Percentiles rank a stretch among this genome's conserved stretches.
Conservation (phyloP, 2,888 invertebrate genomes). For the Eristalinus sepulchralis region DNA sequence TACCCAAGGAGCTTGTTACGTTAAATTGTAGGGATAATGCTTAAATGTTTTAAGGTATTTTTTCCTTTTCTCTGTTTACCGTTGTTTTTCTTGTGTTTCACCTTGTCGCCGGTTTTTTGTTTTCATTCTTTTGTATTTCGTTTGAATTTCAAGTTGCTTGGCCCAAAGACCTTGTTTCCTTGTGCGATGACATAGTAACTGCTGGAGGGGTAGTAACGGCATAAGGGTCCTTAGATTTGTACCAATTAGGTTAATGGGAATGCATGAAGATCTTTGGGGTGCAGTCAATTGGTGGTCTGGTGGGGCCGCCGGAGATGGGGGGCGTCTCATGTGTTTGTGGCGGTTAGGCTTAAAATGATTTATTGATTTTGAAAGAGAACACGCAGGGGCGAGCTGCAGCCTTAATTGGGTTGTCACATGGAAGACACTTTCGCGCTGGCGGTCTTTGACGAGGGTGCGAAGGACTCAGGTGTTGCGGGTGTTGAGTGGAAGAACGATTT, state of each 20-base stretch:
- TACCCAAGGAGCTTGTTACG: constrained; percentile 66
- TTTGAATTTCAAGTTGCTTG: constrained; percentile 62
- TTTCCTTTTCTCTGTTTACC: constrained; percentile 17
- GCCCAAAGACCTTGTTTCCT: constrained; percentile 63
- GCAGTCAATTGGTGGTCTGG: neutral
- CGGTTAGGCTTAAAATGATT: neutral
- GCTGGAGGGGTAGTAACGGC: constrained; percentile 38
- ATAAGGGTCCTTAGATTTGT: constrained; percentile 61
- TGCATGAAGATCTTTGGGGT: constrained; percentile 9
- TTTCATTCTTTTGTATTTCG: constrained; percentile 2
- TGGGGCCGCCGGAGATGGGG: neutral
- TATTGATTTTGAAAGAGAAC: neutral
- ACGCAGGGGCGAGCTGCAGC: neutral
- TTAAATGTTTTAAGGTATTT: constrained; percentile 67
- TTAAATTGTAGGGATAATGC: constrained; percentile 68
- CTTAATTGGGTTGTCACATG: neutral
- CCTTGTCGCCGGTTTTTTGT: neutral
- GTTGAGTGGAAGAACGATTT: neutral
- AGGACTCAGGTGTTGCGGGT: neutral
- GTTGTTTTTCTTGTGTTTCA: constrained; percentile 23
- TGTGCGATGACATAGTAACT: constrained; percentile 50
- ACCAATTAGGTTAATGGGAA: constrained; percentile 69
- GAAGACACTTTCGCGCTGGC: neutral
- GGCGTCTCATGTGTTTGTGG: neutral
- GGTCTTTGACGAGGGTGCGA: neutral